These are phyloP conservation scores for Epinephelus moara DNA, from an alignment of 2,113 vertebrate genomes.

Conservation along the genomic window DNA sequence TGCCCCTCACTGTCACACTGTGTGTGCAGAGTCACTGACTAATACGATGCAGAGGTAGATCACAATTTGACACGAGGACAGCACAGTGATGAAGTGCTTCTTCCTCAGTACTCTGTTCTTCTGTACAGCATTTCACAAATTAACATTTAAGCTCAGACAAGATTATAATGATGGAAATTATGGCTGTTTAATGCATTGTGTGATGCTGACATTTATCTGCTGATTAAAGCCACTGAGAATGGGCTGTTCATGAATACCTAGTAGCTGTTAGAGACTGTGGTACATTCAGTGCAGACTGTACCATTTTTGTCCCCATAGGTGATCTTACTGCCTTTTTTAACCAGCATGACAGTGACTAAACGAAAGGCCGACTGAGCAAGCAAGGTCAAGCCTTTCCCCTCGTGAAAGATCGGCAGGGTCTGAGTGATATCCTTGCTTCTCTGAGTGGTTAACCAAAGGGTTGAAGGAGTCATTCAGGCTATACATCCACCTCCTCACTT, in stretches of 20 bases:
- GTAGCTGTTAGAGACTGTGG: conserved; percentile 11
- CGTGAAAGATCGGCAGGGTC: neutral
- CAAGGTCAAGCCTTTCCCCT: neutral
- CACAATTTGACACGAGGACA: neutral
- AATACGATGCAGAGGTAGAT: conserved; percentile 34
- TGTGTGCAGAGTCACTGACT: conserved; percentile 14
- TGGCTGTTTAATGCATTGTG: conserved; percentile 43
- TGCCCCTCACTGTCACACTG: conserved; percentile 15
- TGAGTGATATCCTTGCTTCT: neutral
- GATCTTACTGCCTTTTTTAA: neutral
- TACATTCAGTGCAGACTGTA: conserved; percentile 48
- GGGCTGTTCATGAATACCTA: conserved; percentile 57
- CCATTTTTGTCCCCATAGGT: neutral
- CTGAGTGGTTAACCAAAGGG: neutral
- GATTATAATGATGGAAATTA: conserved; percentile 33
- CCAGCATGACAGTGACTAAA: conserved; percentile 8
- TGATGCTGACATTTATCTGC: conserved; percentile 55
- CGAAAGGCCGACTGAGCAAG: conserved; percentile 29
- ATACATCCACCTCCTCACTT: neutral
- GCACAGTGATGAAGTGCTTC: conserved; percentile 6
- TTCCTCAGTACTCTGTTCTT: conserved; percentile 1
- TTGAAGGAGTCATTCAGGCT: conserved; percentile 7
- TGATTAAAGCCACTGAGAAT: conserved; percentile 46
- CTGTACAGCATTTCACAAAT: conserved; percentile 20
- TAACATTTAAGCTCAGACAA: conserved; percentile 23